phyloP scores from a whole-genome alignment of 2,797 vertebrate species.

The Tolypeutes matacus region DNA sequence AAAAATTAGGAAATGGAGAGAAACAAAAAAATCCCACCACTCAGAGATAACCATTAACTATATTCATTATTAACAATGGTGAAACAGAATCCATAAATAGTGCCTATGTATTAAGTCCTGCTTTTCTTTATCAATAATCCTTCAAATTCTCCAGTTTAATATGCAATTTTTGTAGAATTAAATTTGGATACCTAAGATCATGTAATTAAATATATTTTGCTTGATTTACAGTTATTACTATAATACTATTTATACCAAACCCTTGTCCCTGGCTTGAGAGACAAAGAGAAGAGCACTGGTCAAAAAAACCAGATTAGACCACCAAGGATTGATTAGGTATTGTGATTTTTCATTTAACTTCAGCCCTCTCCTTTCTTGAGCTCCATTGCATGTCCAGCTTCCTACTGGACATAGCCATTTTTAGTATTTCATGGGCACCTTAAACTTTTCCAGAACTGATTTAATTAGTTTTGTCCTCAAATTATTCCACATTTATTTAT shows the following conservation, averaged over 20 bases:
- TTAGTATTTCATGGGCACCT: not conserved
- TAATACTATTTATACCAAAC: constrained; percentile 7
- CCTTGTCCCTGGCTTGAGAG: not conserved
- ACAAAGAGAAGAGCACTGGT: not conserved
- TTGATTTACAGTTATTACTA: not conserved
- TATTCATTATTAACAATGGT: constrained; percentile 17
- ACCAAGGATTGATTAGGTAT: not conserved
- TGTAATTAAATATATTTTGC: constrained; percentile 23
- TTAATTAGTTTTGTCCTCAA: constrained; percentile 16
- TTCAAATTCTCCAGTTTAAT: constrained; percentile 12
- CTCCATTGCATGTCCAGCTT: not conserved
- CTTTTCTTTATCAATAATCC: not conserved
- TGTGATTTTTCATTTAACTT: not conserved
- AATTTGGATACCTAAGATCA: constrained; percentile 12
- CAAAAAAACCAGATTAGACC: not conserved
- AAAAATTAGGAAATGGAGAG: constrained; percentile 18
- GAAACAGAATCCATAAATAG: not conserved
- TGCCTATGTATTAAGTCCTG: not conserved
- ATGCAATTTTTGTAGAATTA: constrained; percentile 24
- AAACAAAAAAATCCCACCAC: not conserved
- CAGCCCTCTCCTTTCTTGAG: not conserved
- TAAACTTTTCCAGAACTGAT: constrained; percentile 10
- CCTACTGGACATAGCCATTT: not conserved
- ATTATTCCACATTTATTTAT: not conserved
- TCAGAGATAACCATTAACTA: not conserved